These are phyloP conservation scores for Varanus komodoensis DNA, from an alignment of 2,113 vertebrate species.

Conservation along the genomic window DNA sequence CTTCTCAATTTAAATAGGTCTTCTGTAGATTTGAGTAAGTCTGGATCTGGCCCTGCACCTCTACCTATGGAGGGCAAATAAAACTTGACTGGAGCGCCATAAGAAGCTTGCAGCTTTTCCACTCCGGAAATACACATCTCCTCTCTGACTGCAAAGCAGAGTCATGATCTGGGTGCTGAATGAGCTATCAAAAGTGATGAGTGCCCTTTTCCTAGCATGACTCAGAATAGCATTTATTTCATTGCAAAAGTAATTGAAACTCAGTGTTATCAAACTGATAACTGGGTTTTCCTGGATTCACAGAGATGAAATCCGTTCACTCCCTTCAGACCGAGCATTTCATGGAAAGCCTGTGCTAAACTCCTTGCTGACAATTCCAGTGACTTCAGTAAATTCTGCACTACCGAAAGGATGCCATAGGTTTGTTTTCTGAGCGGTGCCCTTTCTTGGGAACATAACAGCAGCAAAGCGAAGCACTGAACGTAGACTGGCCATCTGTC, in stretches of 20 bases:
- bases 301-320: not conserved
- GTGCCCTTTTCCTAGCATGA: not conserved
- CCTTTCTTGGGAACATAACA: conserved; percentile 7
- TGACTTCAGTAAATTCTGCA: not conserved
- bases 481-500: conserved; percentile 37
- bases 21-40: too few species aligned
- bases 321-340: not conserved
- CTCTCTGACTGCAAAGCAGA: not conserved
- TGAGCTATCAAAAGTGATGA: not conserved
- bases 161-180: not conserved
- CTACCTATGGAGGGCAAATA: too few species aligned
- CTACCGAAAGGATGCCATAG: not conserved
- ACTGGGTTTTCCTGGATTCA: not conserved
- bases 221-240: not conserved
- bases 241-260: not conserved
- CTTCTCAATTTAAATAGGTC: too few species aligned
- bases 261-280: not conserved
- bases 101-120: too few species aligned
- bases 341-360: not conserved
- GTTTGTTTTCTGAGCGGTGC: not conserved
- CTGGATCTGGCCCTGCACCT: too few species aligned
- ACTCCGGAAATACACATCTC: too few species aligned
- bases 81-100: too few species aligned
- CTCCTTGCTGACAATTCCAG: not conserved
- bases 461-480: not conserved